Percentiles rank a stretch among this genome's conserved stretches.
Evolutionary conservation across 2,888 invertebrate genomes (phyloP).

Genomic region (Itoplectis maculator): DNA sequence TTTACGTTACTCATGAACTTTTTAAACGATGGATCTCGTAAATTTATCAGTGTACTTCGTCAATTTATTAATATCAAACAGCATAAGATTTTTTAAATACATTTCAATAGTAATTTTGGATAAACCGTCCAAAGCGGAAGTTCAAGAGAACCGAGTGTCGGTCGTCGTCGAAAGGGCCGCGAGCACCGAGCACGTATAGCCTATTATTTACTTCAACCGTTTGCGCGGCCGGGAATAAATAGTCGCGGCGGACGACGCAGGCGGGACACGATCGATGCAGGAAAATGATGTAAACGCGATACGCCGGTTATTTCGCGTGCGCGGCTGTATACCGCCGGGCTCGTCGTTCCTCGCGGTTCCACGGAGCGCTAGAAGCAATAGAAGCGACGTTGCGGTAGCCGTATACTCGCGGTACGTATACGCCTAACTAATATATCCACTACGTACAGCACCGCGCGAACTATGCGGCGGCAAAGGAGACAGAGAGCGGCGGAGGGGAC

Average conservation of each 20-base stretch:
- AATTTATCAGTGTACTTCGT: too few species aligned
- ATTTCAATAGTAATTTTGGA: too few species aligned
- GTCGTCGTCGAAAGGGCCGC: neutral
- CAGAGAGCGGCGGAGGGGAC: too few species aligned
- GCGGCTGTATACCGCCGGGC: slow-evolving; percentile 53
- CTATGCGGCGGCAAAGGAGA: slow-evolving; percentile 67
- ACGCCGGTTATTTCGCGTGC: slow-evolving; percentile 57
- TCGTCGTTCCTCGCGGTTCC: slow-evolving; percentile 43
- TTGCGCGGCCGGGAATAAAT: neutral
- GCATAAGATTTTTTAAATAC: too few species aligned
- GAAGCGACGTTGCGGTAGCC: slow-evolving; percentile 34
- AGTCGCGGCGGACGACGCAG: slow-evolving; percentile 32
- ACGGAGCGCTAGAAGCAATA: slow-evolving; percentile 30
- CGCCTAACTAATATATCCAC: slow-evolving; percentile 44
- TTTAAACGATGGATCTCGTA: too few species aligned
- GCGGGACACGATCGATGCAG: slow-evolving; percentile 72
- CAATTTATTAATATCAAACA: neutral
- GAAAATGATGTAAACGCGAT: slow-evolving; percentile 77
- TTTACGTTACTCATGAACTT: too few species aligned
- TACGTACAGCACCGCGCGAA: too few species aligned
- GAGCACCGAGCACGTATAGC: too few species aligned
- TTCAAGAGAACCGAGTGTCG: too few species aligned
- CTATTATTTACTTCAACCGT: slow-evolving; percentile 7
- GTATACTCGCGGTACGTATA: neutral
- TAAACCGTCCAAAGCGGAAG: too few species aligned